These are phyloP conservation scores for Tigriopus californicus DNA, from an alignment of 2,888 invertebrate species.

Conservation along the genomic window DNA sequence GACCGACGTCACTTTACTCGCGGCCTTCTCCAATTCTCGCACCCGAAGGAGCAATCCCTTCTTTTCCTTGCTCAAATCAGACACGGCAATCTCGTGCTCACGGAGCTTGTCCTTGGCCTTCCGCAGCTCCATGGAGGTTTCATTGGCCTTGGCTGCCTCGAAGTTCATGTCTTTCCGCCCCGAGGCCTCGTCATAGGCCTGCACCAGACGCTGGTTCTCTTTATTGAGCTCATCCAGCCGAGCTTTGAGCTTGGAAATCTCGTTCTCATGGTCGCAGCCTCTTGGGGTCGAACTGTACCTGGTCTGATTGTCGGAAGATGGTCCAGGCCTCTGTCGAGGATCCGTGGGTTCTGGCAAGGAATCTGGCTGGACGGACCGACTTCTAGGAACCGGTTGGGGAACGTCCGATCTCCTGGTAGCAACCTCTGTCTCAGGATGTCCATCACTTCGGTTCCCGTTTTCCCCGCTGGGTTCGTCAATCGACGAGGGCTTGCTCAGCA, in stretches of 20 bases:
- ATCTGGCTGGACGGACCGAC: constrained; percentile 2
- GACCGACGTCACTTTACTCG: constrained; percentile 31
- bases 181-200: not conserved
- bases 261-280: not conserved
- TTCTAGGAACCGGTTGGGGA: not conserved
- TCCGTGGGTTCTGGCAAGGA: not conserved
- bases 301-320: too few species aligned
- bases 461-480: not conserved
- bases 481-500: not conserved
- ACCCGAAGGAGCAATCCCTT: constrained; percentile 47
- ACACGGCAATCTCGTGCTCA: constrained; percentile 44
- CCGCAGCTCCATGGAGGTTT: constrained; percentile 33
- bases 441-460: not conserved
- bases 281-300: not conserved
- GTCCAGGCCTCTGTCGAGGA: too few species aligned
- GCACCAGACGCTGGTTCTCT: too few species aligned
- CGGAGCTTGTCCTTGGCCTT: constrained; percentile 71
- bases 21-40: constrained; percentile 50
- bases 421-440: not conserved
- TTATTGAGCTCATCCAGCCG: too few species aligned
- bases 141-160: constrained; percentile 50
- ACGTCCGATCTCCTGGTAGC: not conserved
- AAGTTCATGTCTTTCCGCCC: constrained; percentile 43
- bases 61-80: constrained; percentile 59
- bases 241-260: too few species aligned